These are phyloP conservation scores for Marisa cornuarietis DNA, from an alignment of 1,140 invertebrate genomes.

Conservation along the genomic window DNA sequence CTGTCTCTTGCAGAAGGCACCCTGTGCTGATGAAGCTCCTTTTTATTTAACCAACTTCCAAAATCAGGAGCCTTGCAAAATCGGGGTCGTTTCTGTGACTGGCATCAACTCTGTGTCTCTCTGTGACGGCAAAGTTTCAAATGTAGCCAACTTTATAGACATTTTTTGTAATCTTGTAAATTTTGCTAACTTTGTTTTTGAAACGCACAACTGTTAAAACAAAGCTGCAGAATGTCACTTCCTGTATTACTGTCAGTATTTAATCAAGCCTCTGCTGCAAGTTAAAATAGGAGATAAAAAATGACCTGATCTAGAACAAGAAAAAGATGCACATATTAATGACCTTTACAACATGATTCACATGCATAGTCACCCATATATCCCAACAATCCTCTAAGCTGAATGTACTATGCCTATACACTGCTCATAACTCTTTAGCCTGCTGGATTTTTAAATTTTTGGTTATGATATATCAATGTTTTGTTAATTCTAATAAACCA, in stretches of 20 bases:
- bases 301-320: background rate
- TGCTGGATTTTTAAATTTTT: no score
- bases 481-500: no score
- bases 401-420: no score
- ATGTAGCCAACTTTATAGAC: background rate
- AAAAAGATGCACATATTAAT: background rate
- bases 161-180: background rate
- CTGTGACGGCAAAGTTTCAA: background rate
- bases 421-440: no score
- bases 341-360: background rate
- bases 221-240: no score
- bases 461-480: no score
- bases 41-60: no score
- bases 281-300: no score
- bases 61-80: slow-evolving; percentile 5
- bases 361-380: background rate
- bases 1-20: no score
- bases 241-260: no score
- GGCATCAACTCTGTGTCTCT: background rate
- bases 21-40: background rate
- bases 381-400: background rate
- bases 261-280: no score
- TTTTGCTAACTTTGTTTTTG: background rate
- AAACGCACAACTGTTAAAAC: no score
- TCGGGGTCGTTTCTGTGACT: slow-evolving; percentile 1